Base-by-base conservation (phyloP, 2,113 vertebrate genomes). In the Pedetes capensis region DNA sequence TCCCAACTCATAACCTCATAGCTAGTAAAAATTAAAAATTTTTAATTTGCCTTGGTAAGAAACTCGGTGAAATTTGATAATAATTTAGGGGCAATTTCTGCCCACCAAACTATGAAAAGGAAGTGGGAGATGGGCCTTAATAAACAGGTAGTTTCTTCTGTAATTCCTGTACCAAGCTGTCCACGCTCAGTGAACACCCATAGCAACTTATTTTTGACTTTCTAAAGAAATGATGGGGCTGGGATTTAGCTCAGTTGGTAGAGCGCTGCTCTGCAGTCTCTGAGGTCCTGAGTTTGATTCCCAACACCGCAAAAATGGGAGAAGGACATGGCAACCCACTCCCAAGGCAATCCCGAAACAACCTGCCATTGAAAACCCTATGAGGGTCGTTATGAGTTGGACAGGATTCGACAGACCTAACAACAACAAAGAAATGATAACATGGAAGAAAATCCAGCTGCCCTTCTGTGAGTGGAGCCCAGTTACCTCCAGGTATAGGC, bases 41-140 rank as follows among this genome's bases (percentile, higher is more conserved):
- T 91, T 81, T 47, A 53, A 64, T 64, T 89, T 89, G 84, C 39
- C 13, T 91, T 93, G 74, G 32, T 34, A 74, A 89, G 75, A 89
- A 85, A 91, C 18, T 87, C 78, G 80, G 39, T 72, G 72, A 81
- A 84, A 81, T 76, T 84, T 96, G 78, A 75, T 18, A 81, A 53
- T 78, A 66, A 88, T 78, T 72, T 94, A 2, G 5, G 20, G 27
- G 37, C 6, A 88, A 74, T 95, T 95, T 84, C 86, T 89, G 51
- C 47, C 68, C 82, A 63, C 12, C 51, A 79, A 89, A 79, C 71
- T 64, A 89, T 71, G 74, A 95, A 94, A 96, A 93, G 55, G 79
- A 91, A 68, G 64, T 80, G 20, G 64, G 47, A 85, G 44, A 55
- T 29, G 32, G 14, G 44, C 78, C 42, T 93, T 34, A 3, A 27